Conservation (phyloP, 2,888 invertebrate genomes). For the Diarsia dahlii region DNA sequence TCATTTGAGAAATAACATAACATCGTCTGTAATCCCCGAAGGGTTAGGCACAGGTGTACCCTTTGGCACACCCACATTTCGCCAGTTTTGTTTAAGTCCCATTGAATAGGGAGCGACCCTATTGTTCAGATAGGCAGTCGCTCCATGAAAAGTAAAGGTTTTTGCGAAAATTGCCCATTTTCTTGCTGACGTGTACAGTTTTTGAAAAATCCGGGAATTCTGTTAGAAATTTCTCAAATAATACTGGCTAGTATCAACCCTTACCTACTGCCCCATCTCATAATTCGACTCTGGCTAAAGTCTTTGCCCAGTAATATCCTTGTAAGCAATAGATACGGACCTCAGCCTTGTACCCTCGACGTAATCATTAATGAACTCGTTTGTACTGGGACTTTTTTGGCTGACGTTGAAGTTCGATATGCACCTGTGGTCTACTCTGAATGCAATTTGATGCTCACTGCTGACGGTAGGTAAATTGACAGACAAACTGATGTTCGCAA, state of each 20-base stretch:
- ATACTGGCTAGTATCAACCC: background rate
- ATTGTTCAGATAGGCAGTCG: no score
- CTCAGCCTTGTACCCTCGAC: background rate
- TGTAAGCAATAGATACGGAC: background rate
- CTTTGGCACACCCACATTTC: no score
- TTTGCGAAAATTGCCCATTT: background rate
- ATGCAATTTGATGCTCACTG: constrained; percentile 5
- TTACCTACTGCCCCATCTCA: background rate
- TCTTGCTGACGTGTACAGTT: background rate
- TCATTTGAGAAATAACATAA: no score
- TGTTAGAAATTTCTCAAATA: background rate
- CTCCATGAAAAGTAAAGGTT: no score
- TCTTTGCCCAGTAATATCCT: background rate
- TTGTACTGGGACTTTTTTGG: background rate
- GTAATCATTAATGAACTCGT: constrained; percentile 1
- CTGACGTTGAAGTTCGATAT: constrained; percentile 2
- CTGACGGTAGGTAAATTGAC: background rate
- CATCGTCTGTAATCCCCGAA: no score
- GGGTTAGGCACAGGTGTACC: no score
- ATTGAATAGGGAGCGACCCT: no score
- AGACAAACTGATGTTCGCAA: background rate
- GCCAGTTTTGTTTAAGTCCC: no score
- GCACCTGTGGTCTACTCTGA: background rate
- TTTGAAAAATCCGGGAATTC: background rate
- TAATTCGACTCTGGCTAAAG: background rate